Conservation (phyloP, 2,797 vertebrate species). For the Acanthurus tractus region DNA sequence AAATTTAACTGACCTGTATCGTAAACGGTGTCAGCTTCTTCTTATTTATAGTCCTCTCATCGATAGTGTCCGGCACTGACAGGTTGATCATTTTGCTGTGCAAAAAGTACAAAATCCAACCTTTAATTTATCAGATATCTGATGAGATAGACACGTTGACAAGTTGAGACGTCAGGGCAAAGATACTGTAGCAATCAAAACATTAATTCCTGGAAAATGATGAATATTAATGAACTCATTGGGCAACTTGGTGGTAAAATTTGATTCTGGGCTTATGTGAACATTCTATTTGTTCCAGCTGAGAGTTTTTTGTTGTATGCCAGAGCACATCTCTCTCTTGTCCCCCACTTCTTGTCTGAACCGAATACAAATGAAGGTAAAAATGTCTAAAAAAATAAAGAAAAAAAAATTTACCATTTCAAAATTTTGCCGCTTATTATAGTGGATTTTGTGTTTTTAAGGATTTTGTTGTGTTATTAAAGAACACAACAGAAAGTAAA, state of each 20-base stretch:
- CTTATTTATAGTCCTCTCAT: constrained; percentile 98
- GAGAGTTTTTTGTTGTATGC: neutral
- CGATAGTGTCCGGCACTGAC: constrained; percentile 98
- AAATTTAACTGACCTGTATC: constrained; percentile 86
- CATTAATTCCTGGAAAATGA: neutral
- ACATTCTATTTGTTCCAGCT: neutral
- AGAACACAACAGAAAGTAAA: neutral
- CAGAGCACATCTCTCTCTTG: neutral
- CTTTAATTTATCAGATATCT: too few relatives aligned
- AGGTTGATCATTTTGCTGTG: constrained; percentile 99
- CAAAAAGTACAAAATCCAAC: constrained; percentile 16
- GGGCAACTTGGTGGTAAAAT: neutral
- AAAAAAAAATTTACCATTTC: neutral
- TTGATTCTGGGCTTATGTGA: too few relatives aligned
- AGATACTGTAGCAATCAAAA: neutral
- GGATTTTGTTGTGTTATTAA: too few relatives aligned
- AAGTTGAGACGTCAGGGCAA: too few relatives aligned
- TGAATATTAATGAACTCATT: neutral
- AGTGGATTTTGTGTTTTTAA: too few relatives aligned
- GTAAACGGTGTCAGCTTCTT: constrained; percentile 96
- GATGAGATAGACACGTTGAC: too few relatives aligned
- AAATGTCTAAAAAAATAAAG: neutral
- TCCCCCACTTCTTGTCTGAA: neutral
- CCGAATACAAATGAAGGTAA: neutral
- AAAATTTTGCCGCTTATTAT: neutral